Evolutionary conservation across 2,888 invertebrate species (phyloP), one percentile per base, ranked within the genome.

Genomic region (Nymphalis c-album): DNA sequence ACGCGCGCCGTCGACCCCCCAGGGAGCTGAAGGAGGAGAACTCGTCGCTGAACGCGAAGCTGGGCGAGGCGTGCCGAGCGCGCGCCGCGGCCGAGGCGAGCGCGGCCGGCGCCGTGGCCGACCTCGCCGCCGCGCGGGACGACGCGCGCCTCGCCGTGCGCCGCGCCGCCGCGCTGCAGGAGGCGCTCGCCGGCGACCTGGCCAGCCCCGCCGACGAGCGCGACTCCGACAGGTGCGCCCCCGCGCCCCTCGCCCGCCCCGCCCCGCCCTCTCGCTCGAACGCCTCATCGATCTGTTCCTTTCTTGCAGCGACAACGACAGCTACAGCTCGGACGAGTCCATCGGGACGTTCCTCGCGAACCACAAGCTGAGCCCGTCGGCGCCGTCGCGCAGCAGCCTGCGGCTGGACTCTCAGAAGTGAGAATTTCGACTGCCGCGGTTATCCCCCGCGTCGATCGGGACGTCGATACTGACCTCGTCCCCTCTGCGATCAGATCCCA

Each of bases 81-180:
- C 94, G 95, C 73, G 94, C 95, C 69, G 96, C 97, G 76, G 90
- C 97, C 58, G 98, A 97, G 76, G 95, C 96, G 76, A 93, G 94
- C 55, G 93, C 96, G 62, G 95, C 95, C 69, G 93, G 94, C 35
- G 94, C 96, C 62, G 94, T 96, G 78, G 93, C 95, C 47, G 95
- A 97, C 86, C 93, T 94, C 63, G 87, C 95, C 75, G 93, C 95
- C 73, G 94, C 97, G 55, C 88, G 95, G 80, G 94, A 95, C 85
- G 98, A 98, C 88, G 94, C 98, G 57, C 94, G 97, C 63, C 92
- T 98, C 64, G 98, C 98, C 6, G 93, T 98, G 68, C 95, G 98
- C 73, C 94, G 98, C 70, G 98, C 98, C 76, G 95, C 97, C 59
- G 98, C 98, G 81, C 91, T 99, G 73, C 98, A 98, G 84, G 96